These are phyloP conservation scores for Heliconius himera DNA, from an alignment of 1,140 invertebrate species.

Conservation along the genomic window DNA sequence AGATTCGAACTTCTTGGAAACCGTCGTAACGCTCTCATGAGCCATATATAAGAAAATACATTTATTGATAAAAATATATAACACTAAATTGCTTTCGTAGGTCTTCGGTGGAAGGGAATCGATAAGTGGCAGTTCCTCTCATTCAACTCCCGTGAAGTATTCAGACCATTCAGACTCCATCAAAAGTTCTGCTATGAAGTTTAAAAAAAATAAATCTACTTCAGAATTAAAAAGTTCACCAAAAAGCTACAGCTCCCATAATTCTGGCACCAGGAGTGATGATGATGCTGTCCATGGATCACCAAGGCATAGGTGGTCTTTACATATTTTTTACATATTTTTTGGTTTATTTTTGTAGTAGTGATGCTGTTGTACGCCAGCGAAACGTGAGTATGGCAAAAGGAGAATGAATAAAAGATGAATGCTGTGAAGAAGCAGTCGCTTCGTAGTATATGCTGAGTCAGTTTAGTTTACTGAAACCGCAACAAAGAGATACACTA, in stretches of 20 bases:
- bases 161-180: constrained; percentile 70
- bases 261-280: constrained; percentile 70
- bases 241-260: constrained; percentile 65
- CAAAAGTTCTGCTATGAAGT: constrained; percentile 81
- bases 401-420: too few species aligned
- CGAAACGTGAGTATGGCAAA: too few species aligned
- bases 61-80: too few species aligned
- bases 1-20: too few species aligned
- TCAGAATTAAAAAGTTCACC: constrained; percentile 77
- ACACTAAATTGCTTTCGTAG: constrained; percentile 62
- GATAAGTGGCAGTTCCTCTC: constrained; percentile 79
- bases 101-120: constrained; percentile 93
- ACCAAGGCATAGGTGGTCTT: constrained; percentile 68
- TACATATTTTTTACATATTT: not conserved
- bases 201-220: constrained; percentile 81
- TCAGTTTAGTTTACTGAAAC: too few species aligned
- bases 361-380: too few species aligned
- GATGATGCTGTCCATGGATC: constrained; percentile 70
- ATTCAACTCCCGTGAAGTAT: constrained; percentile 70
- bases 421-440: too few species aligned
- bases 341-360: not conserved
- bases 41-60: too few species aligned
- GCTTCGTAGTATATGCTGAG: too few species aligned
- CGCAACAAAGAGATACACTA: too few species aligned
- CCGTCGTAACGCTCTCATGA: too few species aligned